Evolutionary conservation across 2,797 vertebrate species (phyloP), one percentile per base, ranked within the genome.

Genomic region (Hyperoplus lanceolatus): DNA sequence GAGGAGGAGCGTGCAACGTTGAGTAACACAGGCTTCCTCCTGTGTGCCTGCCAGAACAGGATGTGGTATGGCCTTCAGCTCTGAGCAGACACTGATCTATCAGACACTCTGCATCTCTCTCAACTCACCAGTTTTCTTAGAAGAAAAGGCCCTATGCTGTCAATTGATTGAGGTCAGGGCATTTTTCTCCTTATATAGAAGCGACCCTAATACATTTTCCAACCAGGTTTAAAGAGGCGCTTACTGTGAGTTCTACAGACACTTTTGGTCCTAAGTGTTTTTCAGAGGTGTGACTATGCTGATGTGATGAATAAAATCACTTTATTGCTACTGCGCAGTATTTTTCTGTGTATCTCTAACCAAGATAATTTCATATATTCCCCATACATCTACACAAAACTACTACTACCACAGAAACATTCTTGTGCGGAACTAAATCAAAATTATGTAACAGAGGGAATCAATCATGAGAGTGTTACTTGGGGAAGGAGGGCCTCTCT

Each of bases 401-500:
- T 12, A 48, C 4, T 14, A 29, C 21, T 29, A 29, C 51, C 18
- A 10, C 8, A 36, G 13, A 43, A 14, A 18, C 10, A 36, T 29
- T 13, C 1, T 10, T 50, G 9, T 29, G 21, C 60, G 43, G 2
- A 49, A 59, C 39, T 8, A 54, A 12, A 42, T 43, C 29, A 54
- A 51, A 14, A 12, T 50, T 6, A 29, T 29, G 29, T 29, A 29
- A 3, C 29, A 29, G 29, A 29, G 29, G 29, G 29, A 29, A 29
- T 29, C 21, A 21, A 21, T 21, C 29, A 29, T 29, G 11, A 6
- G 46, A 5, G 13, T 53, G 5, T 48, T 63, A 99, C 98, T 95
- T 93, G 85, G 95, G 94, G 80, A 99, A 99, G 0, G 97, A 97
- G 0, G 98, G 98, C 15, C 97, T 95, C 79, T 99, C 97, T 77